phyloP scores from a whole-genome alignment of 2,113 vertebrate species.

The Drymodes brunneopygia region DNA sequence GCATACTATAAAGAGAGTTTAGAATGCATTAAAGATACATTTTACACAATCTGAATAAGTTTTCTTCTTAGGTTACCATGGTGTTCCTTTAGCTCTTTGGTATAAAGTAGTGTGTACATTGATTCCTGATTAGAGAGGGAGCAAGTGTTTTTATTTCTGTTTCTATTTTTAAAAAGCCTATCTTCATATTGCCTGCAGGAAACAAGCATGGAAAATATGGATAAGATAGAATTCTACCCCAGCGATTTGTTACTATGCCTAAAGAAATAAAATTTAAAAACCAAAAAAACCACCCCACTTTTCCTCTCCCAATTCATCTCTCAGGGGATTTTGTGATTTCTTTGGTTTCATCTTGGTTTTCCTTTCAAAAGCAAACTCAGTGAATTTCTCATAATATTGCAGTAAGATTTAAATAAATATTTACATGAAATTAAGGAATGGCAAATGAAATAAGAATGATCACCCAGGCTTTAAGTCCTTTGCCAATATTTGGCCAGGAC shows the following conservation, averaged over 20 bases:
- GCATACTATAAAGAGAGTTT: not conserved
- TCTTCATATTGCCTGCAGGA: not conserved
- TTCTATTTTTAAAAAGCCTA: not conserved
- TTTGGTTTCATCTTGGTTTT: not conserved
- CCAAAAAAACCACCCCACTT: fast-evolving
- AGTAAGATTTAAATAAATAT: not conserved
- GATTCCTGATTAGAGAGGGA: not conserved
- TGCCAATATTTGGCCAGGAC: not conserved
- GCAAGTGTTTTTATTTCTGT: not conserved
- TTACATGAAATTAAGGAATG: not conserved
- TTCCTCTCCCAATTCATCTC: not conserved
- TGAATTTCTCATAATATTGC: not conserved
- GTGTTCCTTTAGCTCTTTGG: not conserved
- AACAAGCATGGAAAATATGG: not conserved
- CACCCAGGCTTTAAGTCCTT: not conserved
- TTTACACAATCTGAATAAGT: not conserved
- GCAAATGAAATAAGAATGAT: not conserved
- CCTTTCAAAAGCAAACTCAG: not conserved
- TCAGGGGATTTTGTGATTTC: not conserved
- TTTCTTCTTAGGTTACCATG: not conserved
- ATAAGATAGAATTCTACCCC: not conserved
- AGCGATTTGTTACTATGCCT: not conserved
- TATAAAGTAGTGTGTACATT: not conserved
- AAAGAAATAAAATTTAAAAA: not conserved
- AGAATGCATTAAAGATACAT: not conserved